Evolutionary conservation across 1,140 invertebrate genomes (phyloP).

Genomic region (Orchestia grillus): DNA sequence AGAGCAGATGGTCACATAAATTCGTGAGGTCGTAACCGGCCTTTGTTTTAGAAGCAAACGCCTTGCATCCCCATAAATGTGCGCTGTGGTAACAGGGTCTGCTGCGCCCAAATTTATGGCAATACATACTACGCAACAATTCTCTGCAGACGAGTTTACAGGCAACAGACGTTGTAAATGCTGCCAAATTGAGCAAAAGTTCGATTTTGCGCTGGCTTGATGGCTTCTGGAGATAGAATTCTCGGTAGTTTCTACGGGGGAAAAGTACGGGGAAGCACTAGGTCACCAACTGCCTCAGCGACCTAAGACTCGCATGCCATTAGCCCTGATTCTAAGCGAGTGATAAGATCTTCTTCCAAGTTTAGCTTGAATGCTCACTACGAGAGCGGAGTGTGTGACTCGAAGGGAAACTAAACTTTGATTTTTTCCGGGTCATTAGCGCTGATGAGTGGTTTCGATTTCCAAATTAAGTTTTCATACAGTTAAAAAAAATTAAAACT

Average conservation of each 20-base stretch:
- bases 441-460: not conserved
- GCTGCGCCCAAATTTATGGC: not conserved
- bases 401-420: not conserved
- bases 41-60: conserved; percentile 43
- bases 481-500: not conserved
- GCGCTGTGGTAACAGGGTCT: conserved; percentile 9
- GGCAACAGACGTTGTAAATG: not conserved
- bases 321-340: not conserved
- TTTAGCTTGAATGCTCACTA: not conserved
- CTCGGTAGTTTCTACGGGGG: not conserved
- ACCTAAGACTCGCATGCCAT: not conserved
- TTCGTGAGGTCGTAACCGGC: not conserved
- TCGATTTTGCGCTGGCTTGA: not conserved
- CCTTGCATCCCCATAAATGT: conserved; percentile 14
- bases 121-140: not conserved
- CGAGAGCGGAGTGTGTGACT: too few species aligned
- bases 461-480: not conserved
- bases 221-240: not conserved
- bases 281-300: not conserved
- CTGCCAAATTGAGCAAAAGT: not conserved
- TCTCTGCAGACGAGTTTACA: conserved; percentile 6
- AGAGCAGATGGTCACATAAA: conserved; percentile 29
- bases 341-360: not conserved
- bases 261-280: not conserved
- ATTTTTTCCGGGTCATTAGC: not conserved